Conservation (phyloP, 1,140 invertebrate genomes). For the Apis dorsata region DNA sequence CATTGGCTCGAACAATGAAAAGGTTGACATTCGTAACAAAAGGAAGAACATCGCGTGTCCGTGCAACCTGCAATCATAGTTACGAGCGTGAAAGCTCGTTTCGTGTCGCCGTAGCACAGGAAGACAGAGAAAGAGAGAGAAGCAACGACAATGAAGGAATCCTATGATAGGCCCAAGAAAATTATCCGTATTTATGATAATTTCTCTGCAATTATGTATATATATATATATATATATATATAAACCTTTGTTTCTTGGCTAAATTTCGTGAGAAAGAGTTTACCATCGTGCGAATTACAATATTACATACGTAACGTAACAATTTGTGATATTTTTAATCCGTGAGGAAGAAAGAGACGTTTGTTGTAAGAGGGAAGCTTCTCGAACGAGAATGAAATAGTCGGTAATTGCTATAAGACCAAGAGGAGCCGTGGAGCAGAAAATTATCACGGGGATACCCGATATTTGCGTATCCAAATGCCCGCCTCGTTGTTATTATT, state of each 20-base stretch:
- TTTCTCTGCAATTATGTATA: slow-evolving; percentile 53
- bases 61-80: slow-evolving; percentile 28
- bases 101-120: slow-evolving; percentile 9
- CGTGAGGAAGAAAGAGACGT: too few species aligned
- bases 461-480: not conserved
- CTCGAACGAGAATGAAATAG: not conserved
- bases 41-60: slow-evolving; percentile 22
- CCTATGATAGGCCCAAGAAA: slow-evolving; percentile 39
- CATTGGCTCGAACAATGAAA: not conserved
- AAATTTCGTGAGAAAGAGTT: too few species aligned
- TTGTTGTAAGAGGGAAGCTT: too few species aligned
- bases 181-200: slow-evolving; percentile 56
- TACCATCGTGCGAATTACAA: not conserved
- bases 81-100: slow-evolving; percentile 32
- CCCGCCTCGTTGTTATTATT: not conserved
- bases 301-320: too few species aligned
- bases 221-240: slow-evolving; percentile 36
- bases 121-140: slow-evolving; percentile 44
- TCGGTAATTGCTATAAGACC: too few species aligned
- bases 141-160: slow-evolving; percentile 43
- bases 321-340: too few species aligned
- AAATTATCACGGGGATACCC: not conserved
- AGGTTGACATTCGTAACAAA: slow-evolving; percentile 34
- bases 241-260: not conserved
- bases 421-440: not conserved